These are phyloP conservation scores for Sipha flava DNA, from an alignment of 1,140 invertebrate species.

Conservation along the genomic window DNA sequence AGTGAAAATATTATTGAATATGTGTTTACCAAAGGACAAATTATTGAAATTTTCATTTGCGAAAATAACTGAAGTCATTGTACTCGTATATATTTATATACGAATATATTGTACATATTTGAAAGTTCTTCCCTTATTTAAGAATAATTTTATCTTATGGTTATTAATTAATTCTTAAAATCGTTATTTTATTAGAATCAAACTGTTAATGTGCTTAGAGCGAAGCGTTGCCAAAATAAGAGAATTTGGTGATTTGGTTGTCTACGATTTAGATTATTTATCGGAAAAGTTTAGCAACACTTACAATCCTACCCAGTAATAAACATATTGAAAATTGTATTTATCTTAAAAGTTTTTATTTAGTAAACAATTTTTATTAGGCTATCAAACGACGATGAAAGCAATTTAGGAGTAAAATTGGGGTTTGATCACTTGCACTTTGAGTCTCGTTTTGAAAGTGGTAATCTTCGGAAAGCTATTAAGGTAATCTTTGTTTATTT, in stretches of 20 bases:
- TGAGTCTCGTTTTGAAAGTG: conserved; percentile 83
- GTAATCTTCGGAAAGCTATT: conserved; percentile 79
- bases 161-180: not conserved
- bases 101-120: too few species aligned
- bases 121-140: too few species aligned
- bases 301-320: not conserved
- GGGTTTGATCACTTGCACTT: conserved; percentile 53
- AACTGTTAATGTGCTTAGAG: not conserved
- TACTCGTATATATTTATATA: too few species aligned
- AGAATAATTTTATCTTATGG: too few species aligned
- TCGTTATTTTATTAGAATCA: not conserved
- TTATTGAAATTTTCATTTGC: too few species aligned
- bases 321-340: not conserved
- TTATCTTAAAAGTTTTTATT: not conserved
- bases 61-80: too few species aligned
- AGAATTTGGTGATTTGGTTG: not conserved
- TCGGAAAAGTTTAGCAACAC: not conserved
- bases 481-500: conserved; percentile 55
- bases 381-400: conserved; percentile 52
- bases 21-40: too few species aligned
- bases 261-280: conserved; percentile 13
- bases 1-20: too few species aligned
- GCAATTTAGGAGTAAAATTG: conserved; percentile 49
- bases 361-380: not conserved
- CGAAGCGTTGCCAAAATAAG: not conserved